Conservation (phyloP, 1,140 invertebrate species). For the Caligus rogercresseyi region DNA sequence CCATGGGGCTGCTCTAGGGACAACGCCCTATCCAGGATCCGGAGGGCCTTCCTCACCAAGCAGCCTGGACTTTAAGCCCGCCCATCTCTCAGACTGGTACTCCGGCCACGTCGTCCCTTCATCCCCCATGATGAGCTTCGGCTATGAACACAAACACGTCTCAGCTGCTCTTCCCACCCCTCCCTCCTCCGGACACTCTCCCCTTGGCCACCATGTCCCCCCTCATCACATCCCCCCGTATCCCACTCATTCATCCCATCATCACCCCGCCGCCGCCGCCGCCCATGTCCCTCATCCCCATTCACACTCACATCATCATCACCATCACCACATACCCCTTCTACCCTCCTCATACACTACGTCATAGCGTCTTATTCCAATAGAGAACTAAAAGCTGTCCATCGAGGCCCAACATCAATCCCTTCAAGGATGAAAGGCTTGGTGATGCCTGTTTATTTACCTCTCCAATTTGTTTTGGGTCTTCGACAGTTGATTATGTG, state of each 20-base stretch:
- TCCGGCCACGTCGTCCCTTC: neutral
- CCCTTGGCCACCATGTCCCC: neutral
- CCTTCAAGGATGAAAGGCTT: too few species aligned
- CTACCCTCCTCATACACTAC: neutral
- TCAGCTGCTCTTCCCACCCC: conserved; percentile 14
- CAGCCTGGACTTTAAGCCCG: conserved; percentile 15
- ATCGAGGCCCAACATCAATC: too few species aligned
- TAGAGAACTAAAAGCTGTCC: too few species aligned
- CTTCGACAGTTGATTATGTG: too few species aligned
- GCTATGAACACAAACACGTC: neutral
- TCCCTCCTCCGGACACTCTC: conserved; percentile 10
- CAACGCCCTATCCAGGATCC: neutral
- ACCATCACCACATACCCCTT: neutral
- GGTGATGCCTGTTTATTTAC: too few species aligned
- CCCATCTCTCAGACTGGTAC: conserved; percentile 12
- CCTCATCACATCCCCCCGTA: neutral
- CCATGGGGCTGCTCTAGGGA: neutral
- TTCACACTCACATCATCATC: too few species aligned
- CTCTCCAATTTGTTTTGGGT: too few species aligned
- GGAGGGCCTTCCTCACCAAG: neutral
- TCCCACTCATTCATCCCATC: too few species aligned
- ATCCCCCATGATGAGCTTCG: too few species aligned
- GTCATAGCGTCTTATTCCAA: too few species aligned
- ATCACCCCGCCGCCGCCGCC: neutral
- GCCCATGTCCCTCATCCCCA: neutral